Evolutionary conservation across 2,888 invertebrate species (phyloP).

Genomic region (Autographa gamma): DNA sequence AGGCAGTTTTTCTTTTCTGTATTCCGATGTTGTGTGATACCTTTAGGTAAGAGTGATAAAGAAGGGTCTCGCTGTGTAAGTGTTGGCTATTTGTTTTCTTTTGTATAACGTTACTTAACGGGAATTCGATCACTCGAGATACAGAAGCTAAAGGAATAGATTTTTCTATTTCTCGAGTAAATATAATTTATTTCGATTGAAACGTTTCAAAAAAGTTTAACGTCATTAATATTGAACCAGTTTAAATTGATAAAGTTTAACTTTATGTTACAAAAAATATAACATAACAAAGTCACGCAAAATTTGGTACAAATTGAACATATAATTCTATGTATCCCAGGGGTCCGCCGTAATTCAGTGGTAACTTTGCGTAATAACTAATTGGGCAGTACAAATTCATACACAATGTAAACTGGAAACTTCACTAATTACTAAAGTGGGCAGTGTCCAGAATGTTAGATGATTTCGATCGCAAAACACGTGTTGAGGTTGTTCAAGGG

Average conservation of each 20-base stretch:
- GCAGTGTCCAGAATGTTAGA: slow-evolving; percentile 31
- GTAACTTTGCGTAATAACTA: slow-evolving; percentile 36
- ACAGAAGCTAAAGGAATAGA: neutral
- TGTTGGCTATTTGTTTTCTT: slow-evolving; percentile 30
- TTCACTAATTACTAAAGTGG: slow-evolving; percentile 50
- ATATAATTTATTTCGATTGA: neutral
- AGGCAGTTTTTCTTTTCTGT: slow-evolving; percentile 51
- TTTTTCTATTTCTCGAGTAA: neutral
- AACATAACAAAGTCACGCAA: neutral
- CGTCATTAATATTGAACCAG: no score
- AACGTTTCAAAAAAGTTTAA: no score
- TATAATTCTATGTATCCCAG: slow-evolving; percentile 15
- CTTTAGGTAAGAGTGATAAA: slow-evolving; percentile 37
- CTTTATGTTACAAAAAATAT: neutral
- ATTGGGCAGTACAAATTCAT: slow-evolving; percentile 43
- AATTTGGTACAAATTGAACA: neutral
- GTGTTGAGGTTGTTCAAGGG: slow-evolving; percentile 40
- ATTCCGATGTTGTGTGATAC: slow-evolving; percentile 45
- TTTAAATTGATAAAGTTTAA: neutral
- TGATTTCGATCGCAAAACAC: slow-evolving; percentile 41
- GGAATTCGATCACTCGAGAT: neutral
- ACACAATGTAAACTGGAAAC: slow-evolving; percentile 33
- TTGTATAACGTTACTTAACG: neutral
- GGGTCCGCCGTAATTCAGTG: slow-evolving; percentile 12
- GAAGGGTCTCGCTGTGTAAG: slow-evolving; percentile 27